Base-by-base conservation (phyloP, 92 coral and sea anemone species). In the Chrysogorgia sp. region DNA sequence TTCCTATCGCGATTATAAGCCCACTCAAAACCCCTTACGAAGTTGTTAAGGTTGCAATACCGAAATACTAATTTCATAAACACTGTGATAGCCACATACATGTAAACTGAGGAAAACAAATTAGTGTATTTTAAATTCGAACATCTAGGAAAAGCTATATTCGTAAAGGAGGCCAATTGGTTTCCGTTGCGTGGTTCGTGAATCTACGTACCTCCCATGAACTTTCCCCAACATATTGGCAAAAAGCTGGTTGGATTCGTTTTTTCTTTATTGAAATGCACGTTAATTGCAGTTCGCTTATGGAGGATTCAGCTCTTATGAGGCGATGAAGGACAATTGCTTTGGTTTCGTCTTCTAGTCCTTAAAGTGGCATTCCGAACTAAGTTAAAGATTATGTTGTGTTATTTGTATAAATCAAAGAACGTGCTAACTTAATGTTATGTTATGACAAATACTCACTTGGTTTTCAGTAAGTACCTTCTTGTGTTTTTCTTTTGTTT, bases 311-410 rank as follows among this genome's bases (percentile, higher is more conserved):
- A 21, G 37, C 59, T 12, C 32, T 29, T 2, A 63, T 37, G 1
- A 84, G 49, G 20, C 37, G 62, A 24, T 17, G 52, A 9, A 85
- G 81, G 0, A 81, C 50, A 58, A 29, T 48, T 0, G 58, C 63
- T 41, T 84, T 88, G 0, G 86, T 75, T 14, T 69, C 77, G 33
- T 81, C 61, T 0, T 47, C 75, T 0, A 84, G 88, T 10, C 89
- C 92, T 68, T 84, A 86, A 12, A 84, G 72, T 13, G 92, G 89
- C 89, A 88, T 88, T 14, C 92, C 92, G 22, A 88, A 56, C 87
- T 88, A 74, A 53, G 34, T 49, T 29, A 21, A 37, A 15, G 37
- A 79, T 48, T 35, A 40, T 56, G 64, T 1, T 56, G 30, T 1
- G 10, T 34, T 7, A 58, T 15, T 33, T 31, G 7, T 49, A 45